Evolutionary conservation across 1,140 invertebrate species (phyloP), one percentile per base, ranked within the genome.

Genomic region (Nasonia giraulti): DNA sequence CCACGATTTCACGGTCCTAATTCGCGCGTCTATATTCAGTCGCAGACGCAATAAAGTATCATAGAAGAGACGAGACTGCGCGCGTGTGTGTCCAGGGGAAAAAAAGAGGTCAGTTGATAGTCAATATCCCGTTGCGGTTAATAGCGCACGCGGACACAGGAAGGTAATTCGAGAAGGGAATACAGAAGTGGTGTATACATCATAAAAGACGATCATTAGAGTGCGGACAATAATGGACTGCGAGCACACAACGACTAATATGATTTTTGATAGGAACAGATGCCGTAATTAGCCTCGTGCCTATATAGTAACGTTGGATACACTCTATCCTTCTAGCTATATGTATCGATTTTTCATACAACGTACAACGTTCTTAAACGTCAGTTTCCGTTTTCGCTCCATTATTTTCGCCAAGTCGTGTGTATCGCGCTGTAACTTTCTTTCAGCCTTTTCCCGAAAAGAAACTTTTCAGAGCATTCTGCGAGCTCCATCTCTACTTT

Each of bases 121-220:
- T n/a, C n/a, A n/a, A n/a, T n/a, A n/a, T n/a, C n/a, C n/a, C n/a
- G n/a, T n/a, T n/a, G n/a, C n/a, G n/a, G n/a, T n/a, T 40, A 44
- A 75, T 47, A 55, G 73, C n/a, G 10, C 2, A 50, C 4, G 31
- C 1, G 33, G 33, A 11, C 33, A 14, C 47, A 50, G 31, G n/a
- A 33, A 68, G 27, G 55, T 68, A 68, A 83, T 31, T 83, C 82
- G 82, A 83, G 55, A 83, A 12, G n/a, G 17, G 23, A 76, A 47
- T 50, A 33, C 69, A 62, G n/a, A 77, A 37, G 44, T 75, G 33
- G 50, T 74, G 17, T 17, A 71, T 77, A 71, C 33, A 37, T 77
- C 40, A 44, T 73, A 83, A 78, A 83, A 78, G 74, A 23, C 71
- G 23, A 78, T 44, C 37, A 69, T 40, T 31, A 40, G 11, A 27